These are phyloP conservation scores for Stichodactyla mertensii DNA, from an alignment of 64 coral and sea anemone species.

Conservation along the genomic window DNA sequence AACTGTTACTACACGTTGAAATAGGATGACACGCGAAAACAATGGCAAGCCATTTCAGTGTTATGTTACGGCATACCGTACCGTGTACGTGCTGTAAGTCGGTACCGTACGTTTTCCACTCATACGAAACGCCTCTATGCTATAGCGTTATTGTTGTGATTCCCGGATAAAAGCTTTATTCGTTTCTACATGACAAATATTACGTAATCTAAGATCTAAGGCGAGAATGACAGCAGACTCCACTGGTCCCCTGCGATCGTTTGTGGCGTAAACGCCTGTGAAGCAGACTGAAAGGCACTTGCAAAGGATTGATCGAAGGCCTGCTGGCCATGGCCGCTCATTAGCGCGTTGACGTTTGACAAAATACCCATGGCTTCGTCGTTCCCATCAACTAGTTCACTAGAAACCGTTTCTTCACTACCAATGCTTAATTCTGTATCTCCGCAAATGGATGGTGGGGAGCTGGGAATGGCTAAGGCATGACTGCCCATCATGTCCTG, in stretches of 20 bases:
- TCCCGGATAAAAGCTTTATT: no score
- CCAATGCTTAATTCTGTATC: slow-evolving; percentile 1
- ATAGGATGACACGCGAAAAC: no score
- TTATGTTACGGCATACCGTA: no score
- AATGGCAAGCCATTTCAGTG: no score
- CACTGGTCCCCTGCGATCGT: slow-evolving; percentile 3
- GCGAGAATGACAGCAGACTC: not conserved
- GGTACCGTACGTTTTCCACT: no score
- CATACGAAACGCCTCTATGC: no score
- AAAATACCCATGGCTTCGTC: slow-evolving; percentile 8
- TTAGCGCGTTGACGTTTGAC: not conserved
- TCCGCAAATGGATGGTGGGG: slow-evolving; percentile 11
- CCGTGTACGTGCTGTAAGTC: no score
- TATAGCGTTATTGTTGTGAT: no score
- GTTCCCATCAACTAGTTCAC: not conserved
- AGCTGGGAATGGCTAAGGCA: not conserved
- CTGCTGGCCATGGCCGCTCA: not conserved
- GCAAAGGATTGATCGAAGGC: not conserved
- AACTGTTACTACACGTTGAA: no score
- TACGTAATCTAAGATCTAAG: not conserved
- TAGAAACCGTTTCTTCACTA: not conserved
- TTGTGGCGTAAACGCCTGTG: not conserved
- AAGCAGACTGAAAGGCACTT: not conserved
- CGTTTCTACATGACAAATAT: no score
- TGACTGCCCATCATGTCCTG: not conserved